Base-by-base conservation (phyloP, 2,888 invertebrate species). In the Drosophila testacea region DNA sequence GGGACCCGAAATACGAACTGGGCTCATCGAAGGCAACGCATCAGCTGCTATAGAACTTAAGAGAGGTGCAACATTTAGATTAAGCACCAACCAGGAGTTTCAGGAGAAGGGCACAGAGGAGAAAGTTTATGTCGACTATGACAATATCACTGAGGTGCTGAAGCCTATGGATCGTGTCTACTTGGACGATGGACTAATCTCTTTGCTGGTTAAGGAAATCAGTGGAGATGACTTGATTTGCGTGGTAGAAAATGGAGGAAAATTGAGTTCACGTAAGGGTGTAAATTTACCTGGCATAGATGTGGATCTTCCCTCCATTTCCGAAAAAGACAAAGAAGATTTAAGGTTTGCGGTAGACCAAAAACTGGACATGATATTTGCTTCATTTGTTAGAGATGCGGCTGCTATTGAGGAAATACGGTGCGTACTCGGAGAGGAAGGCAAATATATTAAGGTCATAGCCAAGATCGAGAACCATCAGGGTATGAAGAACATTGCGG, bases 381-480 rank as follows among this genome's bases (percentile, higher is more conserved):
- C 98, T 0, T 98, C 98, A 0, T 99, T 99, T 93, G 98, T 99
- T 91, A 95, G 99, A 80, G 96, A 97, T 93, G 98, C 96, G 0
- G 95, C 94, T 0, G 98, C 97, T 7, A 94, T 99, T 10, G 92
- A 94, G 10, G 97, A 97, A 92, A 98, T 99, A 88, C 95, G 98
- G 65, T 92, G 93, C 51, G 95, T 98, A 82, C 94, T 98, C 57
- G 98, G 97, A 9, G 96, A 96, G 38, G 94, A 96, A 90, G 98
- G 98, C 28, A 96, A 96, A 92, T 95, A 96, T 88, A 99, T 99
- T 79, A 94, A 96, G 93, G 96, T 99, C 89, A 98, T 99, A 90
- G 97, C 99, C 70, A 99, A 99, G 93, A 98, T 99, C 89, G 99
- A 99, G 93, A 99, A 99, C 93, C 98, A 98, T 91, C 98, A 99